Evolutionary conservation across 1,140 invertebrate species (phyloP).

Genomic region (Archegozetes longisetosus): DNA sequence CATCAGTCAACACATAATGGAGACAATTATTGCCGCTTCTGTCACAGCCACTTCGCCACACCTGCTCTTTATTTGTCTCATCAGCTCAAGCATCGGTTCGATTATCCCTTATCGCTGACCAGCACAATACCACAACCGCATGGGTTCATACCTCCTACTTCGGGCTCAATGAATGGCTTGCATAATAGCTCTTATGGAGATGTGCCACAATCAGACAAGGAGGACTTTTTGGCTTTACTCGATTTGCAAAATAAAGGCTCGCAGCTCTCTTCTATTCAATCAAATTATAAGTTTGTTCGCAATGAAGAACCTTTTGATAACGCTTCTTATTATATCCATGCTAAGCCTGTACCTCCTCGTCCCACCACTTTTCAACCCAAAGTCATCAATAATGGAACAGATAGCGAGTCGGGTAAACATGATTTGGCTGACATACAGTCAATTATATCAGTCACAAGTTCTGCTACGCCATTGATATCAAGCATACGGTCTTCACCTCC

Average conservation of each 20-base stretch:
- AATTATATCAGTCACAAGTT: slow-evolving; percentile 51
- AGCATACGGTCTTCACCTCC: slow-evolving; percentile 21
- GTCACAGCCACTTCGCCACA: not conserved
- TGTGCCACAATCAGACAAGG: slow-evolving; percentile 31
- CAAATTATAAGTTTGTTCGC: not conserved
- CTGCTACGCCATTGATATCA: slow-evolving; percentile 39
- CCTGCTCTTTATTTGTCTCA: not conserved
- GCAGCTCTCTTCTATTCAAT: slow-evolving; percentile 7
- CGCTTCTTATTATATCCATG: slow-evolving; percentile 20
- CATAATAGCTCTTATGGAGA: too few species aligned
- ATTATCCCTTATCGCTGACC: not conserved
- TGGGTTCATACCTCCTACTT: not conserved
- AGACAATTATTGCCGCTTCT: slow-evolving; percentile 1
- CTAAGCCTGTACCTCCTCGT: slow-evolving; percentile 26
- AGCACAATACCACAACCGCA: not conserved
- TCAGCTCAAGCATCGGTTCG: not conserved
- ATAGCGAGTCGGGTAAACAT: slow-evolving; percentile 4
- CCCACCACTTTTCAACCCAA: slow-evolving; percentile 29
- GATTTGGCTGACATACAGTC: slow-evolving; percentile 66
- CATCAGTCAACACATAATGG: not conserved
- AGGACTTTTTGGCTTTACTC: slow-evolving; percentile 60
- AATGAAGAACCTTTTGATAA: slow-evolving; percentile 19
- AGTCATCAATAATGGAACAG: slow-evolving; percentile 1
- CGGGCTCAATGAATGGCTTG: too few species aligned
- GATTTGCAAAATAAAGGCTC: slow-evolving; percentile 40